These are phyloP conservation scores for Verasper variegatus DNA, from an alignment of 2,113 vertebrate species.

Conservation along the genomic window DNA sequence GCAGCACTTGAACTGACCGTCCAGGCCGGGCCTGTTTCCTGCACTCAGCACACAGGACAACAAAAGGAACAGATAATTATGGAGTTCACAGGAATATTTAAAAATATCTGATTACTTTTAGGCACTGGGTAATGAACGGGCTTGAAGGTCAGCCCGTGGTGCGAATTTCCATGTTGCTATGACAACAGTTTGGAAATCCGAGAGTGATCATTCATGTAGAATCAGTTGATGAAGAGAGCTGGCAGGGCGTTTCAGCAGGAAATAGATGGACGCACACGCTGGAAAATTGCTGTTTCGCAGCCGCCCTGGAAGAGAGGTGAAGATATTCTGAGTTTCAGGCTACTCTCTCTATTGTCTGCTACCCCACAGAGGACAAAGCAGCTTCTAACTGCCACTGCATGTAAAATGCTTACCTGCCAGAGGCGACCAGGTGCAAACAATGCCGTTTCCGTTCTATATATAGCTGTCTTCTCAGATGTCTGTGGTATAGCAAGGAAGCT, in stretches of 20 bases:
- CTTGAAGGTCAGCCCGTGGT: conserved; percentile 54
- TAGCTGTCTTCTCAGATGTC: conserved; percentile 68
- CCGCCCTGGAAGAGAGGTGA: conserved; percentile 23
- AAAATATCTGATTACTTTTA: conserved; percentile 44
- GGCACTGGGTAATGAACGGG: conserved; percentile 30
- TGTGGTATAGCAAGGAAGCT: conserved; percentile 56
- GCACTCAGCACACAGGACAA: conserved; percentile 39
- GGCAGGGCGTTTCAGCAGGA: conserved; percentile 36
- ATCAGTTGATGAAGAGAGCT: conserved; percentile 57
- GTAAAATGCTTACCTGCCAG: conserved; percentile 56
- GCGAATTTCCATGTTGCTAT: conserved; percentile 59
- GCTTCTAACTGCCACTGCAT: conserved; percentile 31
- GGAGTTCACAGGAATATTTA: conserved; percentile 39
- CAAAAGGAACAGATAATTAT: conserved; percentile 60
- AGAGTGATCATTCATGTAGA: conserved; percentile 56
- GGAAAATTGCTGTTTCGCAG: conserved; percentile 57
- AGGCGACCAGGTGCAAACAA: conserved; percentile 73
- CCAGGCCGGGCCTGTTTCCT: conserved; percentile 62
- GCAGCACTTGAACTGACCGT: conserved; percentile 50
- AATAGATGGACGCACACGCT: conserved; percentile 24
- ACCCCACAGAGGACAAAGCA: conserved; percentile 58
- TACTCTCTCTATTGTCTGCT: conserved; percentile 62
- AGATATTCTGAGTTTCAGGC: conserved; percentile 45
- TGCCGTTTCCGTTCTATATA: conserved; percentile 69
- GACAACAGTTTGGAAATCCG: conserved; percentile 49